Conservation (phyloP, 2,797 vertebrate genomes). For the Oryzias sinensis region DNA sequence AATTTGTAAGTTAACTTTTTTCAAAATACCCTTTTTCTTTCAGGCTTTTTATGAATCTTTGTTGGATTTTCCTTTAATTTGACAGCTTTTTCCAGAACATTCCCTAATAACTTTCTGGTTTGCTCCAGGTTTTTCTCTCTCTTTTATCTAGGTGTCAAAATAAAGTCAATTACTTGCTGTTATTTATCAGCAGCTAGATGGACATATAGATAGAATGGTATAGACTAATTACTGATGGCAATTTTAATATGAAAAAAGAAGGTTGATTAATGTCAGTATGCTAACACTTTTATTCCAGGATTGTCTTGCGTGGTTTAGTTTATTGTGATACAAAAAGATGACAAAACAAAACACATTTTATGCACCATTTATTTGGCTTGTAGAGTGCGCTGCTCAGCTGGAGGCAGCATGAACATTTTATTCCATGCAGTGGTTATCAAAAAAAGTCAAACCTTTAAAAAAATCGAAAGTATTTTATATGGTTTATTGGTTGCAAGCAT, state of each 20-base stretch:
- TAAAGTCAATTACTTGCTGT: no score
- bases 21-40: not conserved
- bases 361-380: not conserved
- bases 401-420: not conserved
- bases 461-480: conserved; percentile 8
- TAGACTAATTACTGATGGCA: no score
- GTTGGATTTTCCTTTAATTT: not conserved
- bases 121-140: conserved; percentile 1
- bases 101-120: conserved; percentile 4
- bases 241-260: no score
- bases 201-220: no score
- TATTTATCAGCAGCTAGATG: no score
- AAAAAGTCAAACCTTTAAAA: conserved; percentile 17
- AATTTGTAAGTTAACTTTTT: no score
- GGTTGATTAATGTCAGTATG: no score
- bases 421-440: not conserved
- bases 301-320: no score
- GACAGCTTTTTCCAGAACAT: conserved; percentile 1
- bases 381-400: conserved; percentile 6
- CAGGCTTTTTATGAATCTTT: not conserved
- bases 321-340: no score
- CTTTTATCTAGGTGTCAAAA: no score
- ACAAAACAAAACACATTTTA: not conserved
- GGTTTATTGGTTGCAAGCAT: conserved; percentile 13
- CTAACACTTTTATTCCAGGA: no score